Percentiles rank a stretch among this genome's conserved stretches.
Conservation (phyloP, 2,888 invertebrate genomes). For the Spodoptera littoralis region DNA sequence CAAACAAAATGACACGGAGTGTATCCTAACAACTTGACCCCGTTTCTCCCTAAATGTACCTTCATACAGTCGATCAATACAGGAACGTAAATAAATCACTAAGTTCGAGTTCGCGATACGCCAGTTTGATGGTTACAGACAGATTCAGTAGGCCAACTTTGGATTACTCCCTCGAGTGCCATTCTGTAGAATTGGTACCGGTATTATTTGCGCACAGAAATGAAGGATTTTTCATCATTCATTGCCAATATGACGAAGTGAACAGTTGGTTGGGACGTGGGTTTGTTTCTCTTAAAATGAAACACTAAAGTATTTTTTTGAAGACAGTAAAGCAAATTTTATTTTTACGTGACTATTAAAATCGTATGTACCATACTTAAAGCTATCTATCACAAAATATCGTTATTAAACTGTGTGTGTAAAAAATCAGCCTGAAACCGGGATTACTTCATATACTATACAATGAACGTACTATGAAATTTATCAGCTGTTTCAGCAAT, state of each 20-base stretch:
- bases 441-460: slow-evolving; percentile 2
- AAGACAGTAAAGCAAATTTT: too few relatives aligned
- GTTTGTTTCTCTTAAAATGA: too few relatives aligned
- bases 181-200: slow-evolving; percentile 49
- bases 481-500: slow-evolving; percentile 53
- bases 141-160: slow-evolving; percentile 56
- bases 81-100: slow-evolving; percentile 85
- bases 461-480: slow-evolving; percentile 13
- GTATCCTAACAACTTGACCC: slow-evolving; percentile 79
- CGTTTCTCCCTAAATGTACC: slow-evolving; percentile 77
- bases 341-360: too few relatives aligned
- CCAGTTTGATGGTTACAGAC: slow-evolving; percentile 43
- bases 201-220: slow-evolving; percentile 18
- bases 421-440: neutral
- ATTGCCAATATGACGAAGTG: too few relatives aligned
- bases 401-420: neutral
- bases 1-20: slow-evolving; percentile 77
- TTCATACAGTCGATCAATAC: slow-evolving; percentile 81
- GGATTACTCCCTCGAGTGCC: slow-evolving; percentile 57
- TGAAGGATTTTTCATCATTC: slow-evolving; percentile 16
- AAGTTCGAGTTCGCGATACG: slow-evolving; percentile 74
- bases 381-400: neutral
- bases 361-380: too few relatives aligned
- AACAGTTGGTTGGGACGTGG: too few relatives aligned
- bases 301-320: too few relatives aligned